These are phyloP conservation scores for Agonum fuliginosum DNA, from an alignment of 2,888 invertebrate genomes.

Conservation along the genomic window DNA sequence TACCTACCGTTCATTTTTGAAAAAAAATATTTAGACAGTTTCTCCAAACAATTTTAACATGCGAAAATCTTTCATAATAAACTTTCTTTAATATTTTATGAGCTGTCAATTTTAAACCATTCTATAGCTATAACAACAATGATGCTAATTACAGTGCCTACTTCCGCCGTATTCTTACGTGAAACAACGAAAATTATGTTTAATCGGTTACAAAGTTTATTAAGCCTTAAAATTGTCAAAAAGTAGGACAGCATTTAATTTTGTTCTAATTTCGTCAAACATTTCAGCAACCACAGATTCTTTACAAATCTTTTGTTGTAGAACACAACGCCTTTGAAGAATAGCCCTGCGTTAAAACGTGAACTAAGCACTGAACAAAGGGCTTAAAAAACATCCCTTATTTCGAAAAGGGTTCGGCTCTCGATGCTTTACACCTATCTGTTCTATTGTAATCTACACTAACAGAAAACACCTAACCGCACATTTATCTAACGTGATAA, in stretches of 20 bases:
- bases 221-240: too few relatives aligned
- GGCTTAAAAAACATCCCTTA: slow-evolving; percentile 58
- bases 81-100: too few relatives aligned
- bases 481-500: not conserved
- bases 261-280: not conserved
- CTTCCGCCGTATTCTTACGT: too few relatives aligned
- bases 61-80: too few relatives aligned
- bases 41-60: too few relatives aligned
- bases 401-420: slow-evolving; percentile 51
- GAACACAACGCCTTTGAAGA: slow-evolving; percentile 54
- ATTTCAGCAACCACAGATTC: slow-evolving; percentile 26
- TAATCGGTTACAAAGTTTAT: too few relatives aligned
- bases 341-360: slow-evolving; percentile 51
- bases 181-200: too few relatives aligned
- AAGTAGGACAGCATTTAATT: not conserved
- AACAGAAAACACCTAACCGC: not conserved
- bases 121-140: too few relatives aligned
- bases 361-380: slow-evolving; percentile 51
- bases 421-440: slow-evolving; percentile 50
- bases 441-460: slow-evolving; percentile 3
- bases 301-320: slow-evolving; percentile 41
- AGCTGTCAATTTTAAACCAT: too few relatives aligned
- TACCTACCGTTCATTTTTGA: too few relatives aligned
- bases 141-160: too few relatives aligned
- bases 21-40: too few relatives aligned